Evolutionary conservation across 2,113 vertebrate species (phyloP).

Genomic region (Cavia porcellus): DNA sequence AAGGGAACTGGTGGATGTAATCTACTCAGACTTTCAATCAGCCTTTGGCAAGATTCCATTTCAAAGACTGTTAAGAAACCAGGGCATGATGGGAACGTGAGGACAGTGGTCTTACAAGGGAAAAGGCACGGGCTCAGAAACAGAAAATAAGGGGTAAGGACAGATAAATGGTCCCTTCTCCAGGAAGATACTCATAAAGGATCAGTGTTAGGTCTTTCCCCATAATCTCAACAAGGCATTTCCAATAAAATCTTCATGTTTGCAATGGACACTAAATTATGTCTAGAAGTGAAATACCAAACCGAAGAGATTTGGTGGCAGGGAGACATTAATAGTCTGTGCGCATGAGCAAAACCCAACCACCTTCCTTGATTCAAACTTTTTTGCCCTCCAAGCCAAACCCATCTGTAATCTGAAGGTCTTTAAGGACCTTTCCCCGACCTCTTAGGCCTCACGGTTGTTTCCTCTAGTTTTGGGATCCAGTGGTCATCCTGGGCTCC

Average conservation of each 20-base stretch:
- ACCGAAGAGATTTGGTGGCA: neutral
- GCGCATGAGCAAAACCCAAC: neutral
- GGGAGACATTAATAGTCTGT: neutral
- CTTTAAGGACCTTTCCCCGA: neutral
- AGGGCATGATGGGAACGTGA: neutral
- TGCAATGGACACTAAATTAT: slow-evolving; percentile 36
- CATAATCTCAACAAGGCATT: slow-evolving; percentile 28
- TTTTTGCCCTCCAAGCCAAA: neutral
- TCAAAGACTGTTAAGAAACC: slow-evolving; percentile 78
- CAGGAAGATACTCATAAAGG: neutral
- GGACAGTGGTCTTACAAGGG: slow-evolving; percentile 42
- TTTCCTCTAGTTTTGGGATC: neutral
- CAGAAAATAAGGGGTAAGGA: slow-evolving; percentile 41
- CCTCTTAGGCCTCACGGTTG: neutral
- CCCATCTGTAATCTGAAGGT: neutral
- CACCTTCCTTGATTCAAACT: neutral
- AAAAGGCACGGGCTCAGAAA: slow-evolving; percentile 42
- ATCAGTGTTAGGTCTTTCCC: slow-evolving; percentile 9
- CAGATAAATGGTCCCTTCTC: slow-evolving; percentile 25
- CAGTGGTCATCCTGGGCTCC: neutral
- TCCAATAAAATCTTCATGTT: slow-evolving; percentile 62
- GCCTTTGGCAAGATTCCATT: slow-evolving; percentile 80
- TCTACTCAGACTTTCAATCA: slow-evolving; percentile 80
- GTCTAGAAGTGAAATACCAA: slow-evolving; percentile 52
- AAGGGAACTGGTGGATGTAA: slow-evolving; percentile 77